Evolutionary conservation across 30 jellyfish, hydroid and myxozoan species (phyloP), one percentile per base, ranked within the genome.

Genomic region (Pseudorhiza aurosa): DNA sequence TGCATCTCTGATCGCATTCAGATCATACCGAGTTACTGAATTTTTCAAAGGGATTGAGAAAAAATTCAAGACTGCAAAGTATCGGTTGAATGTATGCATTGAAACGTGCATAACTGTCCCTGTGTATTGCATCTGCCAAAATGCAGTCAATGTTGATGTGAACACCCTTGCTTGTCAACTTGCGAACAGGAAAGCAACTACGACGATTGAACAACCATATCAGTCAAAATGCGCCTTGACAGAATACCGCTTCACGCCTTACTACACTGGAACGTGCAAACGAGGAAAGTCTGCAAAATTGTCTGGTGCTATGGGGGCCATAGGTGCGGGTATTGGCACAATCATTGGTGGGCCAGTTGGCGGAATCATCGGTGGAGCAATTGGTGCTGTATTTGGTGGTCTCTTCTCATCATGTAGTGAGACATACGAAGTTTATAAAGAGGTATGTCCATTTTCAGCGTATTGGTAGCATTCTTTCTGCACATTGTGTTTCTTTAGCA

Each of bases 201-300:
- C 89, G 18, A 63, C 85, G 1, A 62, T 64, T 21, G 77, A 35
- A 44, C 63, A 58, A 46, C 96, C 89, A 3, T n/a, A 42, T 7
- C 21, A 27, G 12, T 29, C 84, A 22, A 22, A 49, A 8, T 85
- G 96, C 42, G 62, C 42, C 0, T 42, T 85, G 32, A 51, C 72
- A 0, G 70, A 75, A 27, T 85, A 72, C 53, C 58, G 85, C 11
- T 85, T 85, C 74, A 85, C 85, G 45, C 85, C 96, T 1, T 56
- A 56, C 14, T 73, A 72, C 65, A 85, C 90, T 11, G 90, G 96
- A 15, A 85, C 90, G 40, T 85, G 96, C 45, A 75, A 43, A 9
- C 35, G 65, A 36, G 90, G 96, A 2, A 53, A 64, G 21, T 46
- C 62, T 5, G 78, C 70, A 6, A 30, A 51, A 12, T 60, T 65